Evolutionary conservation across 2,888 invertebrate species (phyloP), one percentile per base, ranked within the genome.

Genomic region (Leptarthrus brevirostris): DNA sequence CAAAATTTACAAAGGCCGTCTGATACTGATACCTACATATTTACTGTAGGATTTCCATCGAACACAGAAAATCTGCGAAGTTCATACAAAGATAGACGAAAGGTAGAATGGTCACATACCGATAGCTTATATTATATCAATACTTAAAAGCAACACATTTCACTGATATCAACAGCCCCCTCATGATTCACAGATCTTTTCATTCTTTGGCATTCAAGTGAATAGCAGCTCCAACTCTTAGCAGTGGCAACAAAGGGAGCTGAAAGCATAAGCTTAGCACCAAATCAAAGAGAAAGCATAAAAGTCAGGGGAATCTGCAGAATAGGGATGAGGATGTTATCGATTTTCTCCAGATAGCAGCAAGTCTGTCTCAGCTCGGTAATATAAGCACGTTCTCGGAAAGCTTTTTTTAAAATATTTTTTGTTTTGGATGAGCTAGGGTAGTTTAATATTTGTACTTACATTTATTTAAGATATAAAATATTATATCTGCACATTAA

Each of bases 201-300:
- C 61, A 61, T 61, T 40, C 61, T 61, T 61, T 30, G 20, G 61
- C 61, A 36, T 61, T 22, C 40, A 36, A 20, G n/a, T 61, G 61
- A 61, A 40, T 36, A n/a, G 61, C 61, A 30, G 30, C 30, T 30
- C 30, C 8, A 30, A 8, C 61, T 20, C 10, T 4, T 12, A 20
- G 26, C 58, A 16, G 34, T n/a, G 61, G 40, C 20, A 61, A 36
- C 61, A 61, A 61, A 36, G 40, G 40, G 61, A 40, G 12, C 61
- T n/a, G n/a, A n/a, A n/a, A 40, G 4, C 61, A 22, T 14, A 56
- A 18, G 61, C 30, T 61, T 61, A 61, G 61, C 40, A 61, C 61
- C 61, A 61, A 61, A 61, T 61, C 61, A 61, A 61, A 61, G 61
- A 30, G 61, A 20, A 61, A 40, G 12, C 61, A 61, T 20, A 61